Base-by-base conservation (phyloP, 2,888 invertebrate species). In the Podotricha telesiphe region DNA sequence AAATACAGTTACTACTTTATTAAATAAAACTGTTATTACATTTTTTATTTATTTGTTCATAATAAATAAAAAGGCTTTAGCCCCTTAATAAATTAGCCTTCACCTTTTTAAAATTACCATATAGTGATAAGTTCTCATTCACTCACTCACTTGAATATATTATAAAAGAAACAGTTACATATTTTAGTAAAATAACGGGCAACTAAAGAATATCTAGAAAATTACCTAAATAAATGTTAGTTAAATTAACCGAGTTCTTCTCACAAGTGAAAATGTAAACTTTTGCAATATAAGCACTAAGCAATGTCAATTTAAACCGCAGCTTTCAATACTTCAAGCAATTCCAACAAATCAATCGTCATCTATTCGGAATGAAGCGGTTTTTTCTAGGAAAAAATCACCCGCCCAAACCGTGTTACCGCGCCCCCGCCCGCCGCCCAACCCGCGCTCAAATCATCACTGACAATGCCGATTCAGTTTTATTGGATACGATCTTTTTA, bases 401-500 rank as follows among this genome's bases (percentile, higher is more conserved):
- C 86, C 91, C 92, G 92, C 92, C 92, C 91, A 88, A 90, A 91
- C 89, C 91, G 79, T 92, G 92, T 93, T 76, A 78, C 77, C 79
- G 74, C 74, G 71, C 45, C 64, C 76, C 70, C 70, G 74, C 72
- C 76, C 76, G 76, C 72, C 76, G 68, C 71, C 72, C 72, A 73
- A 74, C 73, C 79, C 78, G 78, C 75, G 75, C 80, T 78, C 79
- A 79, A 85, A 83, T 87, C 86, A 89, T 89, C 85, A 88, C 87
- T 90, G 89, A 90, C 91, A 87, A 84, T 85, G 87, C 86, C 83
- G 84, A 86, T 85, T 86, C 82, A 78, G 83, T 87, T 91, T 89
- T 91, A 89, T 89, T 89, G 86, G 86, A 81, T 82, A 83, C 87
- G 88, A 91, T 88, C 90, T 91, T 91, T 91, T 92, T 89, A 89